phyloP scores from a whole-genome alignment of 2,888 invertebrate genomes.

The Nymphalis urticae region DNA sequence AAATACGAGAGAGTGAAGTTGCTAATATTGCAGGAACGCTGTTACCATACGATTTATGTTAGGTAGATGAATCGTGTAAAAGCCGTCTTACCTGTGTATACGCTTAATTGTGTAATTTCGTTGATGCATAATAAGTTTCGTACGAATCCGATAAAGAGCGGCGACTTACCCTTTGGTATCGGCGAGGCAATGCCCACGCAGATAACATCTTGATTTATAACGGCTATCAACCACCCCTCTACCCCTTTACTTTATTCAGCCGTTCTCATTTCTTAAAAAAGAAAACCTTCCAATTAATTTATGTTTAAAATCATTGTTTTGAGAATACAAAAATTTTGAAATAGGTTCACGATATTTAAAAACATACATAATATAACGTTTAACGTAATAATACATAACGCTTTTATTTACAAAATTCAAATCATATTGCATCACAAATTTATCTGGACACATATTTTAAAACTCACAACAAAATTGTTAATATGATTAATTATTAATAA shows the following conservation, averaged over 20 bases:
- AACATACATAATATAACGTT: too few species aligned
- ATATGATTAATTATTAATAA: constrained; percentile 61
- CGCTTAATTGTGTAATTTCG: constrained; percentile 18
- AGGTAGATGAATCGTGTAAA: constrained; percentile 5
- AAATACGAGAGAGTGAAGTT: constrained; percentile 32
- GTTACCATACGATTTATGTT: constrained; percentile 12
- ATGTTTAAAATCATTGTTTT: not conserved
- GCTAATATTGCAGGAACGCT: constrained; percentile 26
- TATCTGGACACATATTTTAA: not conserved
- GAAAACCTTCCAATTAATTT: constrained; percentile 1
- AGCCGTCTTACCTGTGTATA: constrained; percentile 22
- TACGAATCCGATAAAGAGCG: constrained; percentile 49
- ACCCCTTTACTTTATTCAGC: constrained; percentile 28
- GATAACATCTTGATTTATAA: constrained; percentile 80
- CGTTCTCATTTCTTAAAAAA: constrained; percentile 18
- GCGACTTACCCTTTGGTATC: constrained; percentile 68
- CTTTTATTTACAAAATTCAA: not conserved
- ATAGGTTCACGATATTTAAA: not conserved
- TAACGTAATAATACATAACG: too few species aligned
- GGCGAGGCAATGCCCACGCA: constrained; percentile 66
- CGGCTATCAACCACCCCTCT: constrained; percentile 61
- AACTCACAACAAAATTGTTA: constrained; percentile 17
- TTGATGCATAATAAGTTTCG: constrained; percentile 25
- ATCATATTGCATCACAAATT: not conserved
- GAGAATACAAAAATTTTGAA: not conserved